Evolutionary conservation across 2,888 invertebrate species (phyloP).

Genomic region (Cactoblastis cactorum): DNA sequence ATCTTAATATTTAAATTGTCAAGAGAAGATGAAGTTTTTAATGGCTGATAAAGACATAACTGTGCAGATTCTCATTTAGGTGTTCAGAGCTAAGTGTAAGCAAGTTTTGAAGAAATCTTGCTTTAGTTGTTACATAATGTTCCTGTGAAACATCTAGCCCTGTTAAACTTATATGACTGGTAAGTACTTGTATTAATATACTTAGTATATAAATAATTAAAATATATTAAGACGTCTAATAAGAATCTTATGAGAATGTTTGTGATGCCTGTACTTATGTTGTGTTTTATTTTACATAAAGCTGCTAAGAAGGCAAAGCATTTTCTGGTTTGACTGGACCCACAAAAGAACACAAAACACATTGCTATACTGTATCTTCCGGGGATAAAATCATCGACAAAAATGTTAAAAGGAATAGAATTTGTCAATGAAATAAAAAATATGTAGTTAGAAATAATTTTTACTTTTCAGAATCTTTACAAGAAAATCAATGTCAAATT

Average conservation of each 20-base stretch:
- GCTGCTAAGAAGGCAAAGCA: too few relatives aligned
- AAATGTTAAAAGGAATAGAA: too few relatives aligned
- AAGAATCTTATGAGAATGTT: constrained; percentile 18
- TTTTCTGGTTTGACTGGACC: too few relatives aligned
- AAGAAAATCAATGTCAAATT: too few relatives aligned
- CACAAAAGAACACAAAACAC: too few relatives aligned
- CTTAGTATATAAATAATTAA: not conserved
- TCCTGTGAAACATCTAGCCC: constrained; percentile 23
- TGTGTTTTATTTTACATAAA: too few relatives aligned
- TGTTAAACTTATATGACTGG: constrained; percentile 45
- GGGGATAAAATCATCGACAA: too few relatives aligned
- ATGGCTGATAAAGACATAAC: not conserved
- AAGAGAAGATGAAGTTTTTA: not conserved
- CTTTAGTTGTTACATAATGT: constrained; percentile 27
- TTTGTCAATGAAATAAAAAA: too few relatives aligned
- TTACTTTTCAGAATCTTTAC: too few relatives aligned
- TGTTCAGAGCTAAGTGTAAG: not conserved
- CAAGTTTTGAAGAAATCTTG: constrained; percentile 1
- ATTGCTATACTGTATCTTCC: too few relatives aligned
- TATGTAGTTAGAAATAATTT: too few relatives aligned
- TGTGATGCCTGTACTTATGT: too few relatives aligned
- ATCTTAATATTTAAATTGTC: not conserved
- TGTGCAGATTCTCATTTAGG: not conserved
- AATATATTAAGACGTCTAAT: constrained; percentile 12
- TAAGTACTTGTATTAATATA: constrained; percentile 32